Evolutionary conservation across 2,888 invertebrate genomes (phyloP).

Genomic region (Barypeithes pellucidus): DNA sequence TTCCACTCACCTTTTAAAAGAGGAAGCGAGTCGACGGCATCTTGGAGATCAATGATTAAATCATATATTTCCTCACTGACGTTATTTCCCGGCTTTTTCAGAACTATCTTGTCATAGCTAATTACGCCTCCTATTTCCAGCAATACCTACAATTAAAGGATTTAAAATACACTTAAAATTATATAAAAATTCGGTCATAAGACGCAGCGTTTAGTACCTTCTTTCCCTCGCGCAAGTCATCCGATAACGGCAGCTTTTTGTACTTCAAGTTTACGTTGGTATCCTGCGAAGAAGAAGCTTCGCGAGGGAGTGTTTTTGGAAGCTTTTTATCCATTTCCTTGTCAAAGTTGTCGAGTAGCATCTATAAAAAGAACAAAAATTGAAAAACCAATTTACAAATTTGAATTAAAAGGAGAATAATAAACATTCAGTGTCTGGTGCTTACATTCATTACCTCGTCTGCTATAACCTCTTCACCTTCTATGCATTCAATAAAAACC

Average conservation of each 20-base stretch:
- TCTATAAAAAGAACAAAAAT: conserved; percentile 17
- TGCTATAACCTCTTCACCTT: conserved; percentile 23
- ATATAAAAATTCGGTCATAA: no score
- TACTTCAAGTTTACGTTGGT: conserved; percentile 26
- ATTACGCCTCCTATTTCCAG: no score
- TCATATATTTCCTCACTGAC: conserved; percentile 69
- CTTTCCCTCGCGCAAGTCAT: conserved; percentile 42
- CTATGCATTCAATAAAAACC: conserved; percentile 35
- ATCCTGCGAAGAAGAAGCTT: background rate
- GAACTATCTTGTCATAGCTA: no score
- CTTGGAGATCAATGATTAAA: conserved; percentile 73
- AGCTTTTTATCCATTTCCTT: background rate
- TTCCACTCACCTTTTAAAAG: no score
- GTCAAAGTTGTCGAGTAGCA: background rate
- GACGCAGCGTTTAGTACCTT: no score
- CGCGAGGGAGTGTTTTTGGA: background rate
- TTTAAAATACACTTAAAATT: no score
- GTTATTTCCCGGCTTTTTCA: conserved; percentile 32
- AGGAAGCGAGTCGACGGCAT: no score
- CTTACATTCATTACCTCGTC: conserved; percentile 44
- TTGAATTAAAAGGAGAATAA: background rate
- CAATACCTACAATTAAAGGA: no score
- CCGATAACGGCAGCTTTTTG: conserved; percentile 16
- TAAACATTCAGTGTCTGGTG: background rate
- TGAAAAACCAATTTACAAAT: background rate